Evolutionary conservation across 2,888 invertebrate species (phyloP).

Genomic region (Dryadula phaetusa): DNA sequence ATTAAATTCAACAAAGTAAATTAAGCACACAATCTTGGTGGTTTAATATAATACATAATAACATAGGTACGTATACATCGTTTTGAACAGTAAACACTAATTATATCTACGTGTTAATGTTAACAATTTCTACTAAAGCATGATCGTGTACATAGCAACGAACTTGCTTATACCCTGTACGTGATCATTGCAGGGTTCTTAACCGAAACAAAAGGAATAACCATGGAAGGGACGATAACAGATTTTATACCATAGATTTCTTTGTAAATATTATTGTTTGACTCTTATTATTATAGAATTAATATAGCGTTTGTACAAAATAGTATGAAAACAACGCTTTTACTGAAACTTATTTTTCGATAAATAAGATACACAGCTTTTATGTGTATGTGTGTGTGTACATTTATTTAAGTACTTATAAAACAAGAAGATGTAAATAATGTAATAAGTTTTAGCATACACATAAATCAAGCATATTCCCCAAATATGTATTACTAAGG

Average conservation of each 20-base stretch:
- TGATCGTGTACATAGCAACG: conserved; percentile 48
- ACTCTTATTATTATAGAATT: background rate
- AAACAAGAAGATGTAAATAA: conserved; percentile 18
- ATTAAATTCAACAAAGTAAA: conserved; percentile 39
- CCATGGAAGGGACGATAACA: conserved; percentile 16
- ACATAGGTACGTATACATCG: conserved; percentile 29
- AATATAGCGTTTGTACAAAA: background rate
- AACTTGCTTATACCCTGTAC: conserved; percentile 34
- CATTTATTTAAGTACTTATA: background rate
- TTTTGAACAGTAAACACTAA: conserved; percentile 51
- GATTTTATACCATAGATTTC: conserved; percentile 10
- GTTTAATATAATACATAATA: conserved; percentile 33
- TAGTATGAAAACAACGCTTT: background rate
- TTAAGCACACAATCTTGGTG: conserved; percentile 36
- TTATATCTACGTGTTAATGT: conserved; percentile 60
- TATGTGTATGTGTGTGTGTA: too few species aligned
- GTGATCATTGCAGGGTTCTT: conserved; percentile 38
- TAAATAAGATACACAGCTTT: conserved; percentile 9
- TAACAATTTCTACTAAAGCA: conserved; percentile 53
- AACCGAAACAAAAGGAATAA: conserved; percentile 20
- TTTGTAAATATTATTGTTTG: background rate
- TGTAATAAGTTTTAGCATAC: background rate
- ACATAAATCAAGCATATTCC: conserved; percentile 5
- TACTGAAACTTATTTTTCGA: background rate
- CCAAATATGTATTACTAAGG: background rate